These are phyloP conservation scores for Bhutanitis thaidina DNA, from an alignment of 2,888 invertebrate species.

Conservation along the genomic window DNA sequence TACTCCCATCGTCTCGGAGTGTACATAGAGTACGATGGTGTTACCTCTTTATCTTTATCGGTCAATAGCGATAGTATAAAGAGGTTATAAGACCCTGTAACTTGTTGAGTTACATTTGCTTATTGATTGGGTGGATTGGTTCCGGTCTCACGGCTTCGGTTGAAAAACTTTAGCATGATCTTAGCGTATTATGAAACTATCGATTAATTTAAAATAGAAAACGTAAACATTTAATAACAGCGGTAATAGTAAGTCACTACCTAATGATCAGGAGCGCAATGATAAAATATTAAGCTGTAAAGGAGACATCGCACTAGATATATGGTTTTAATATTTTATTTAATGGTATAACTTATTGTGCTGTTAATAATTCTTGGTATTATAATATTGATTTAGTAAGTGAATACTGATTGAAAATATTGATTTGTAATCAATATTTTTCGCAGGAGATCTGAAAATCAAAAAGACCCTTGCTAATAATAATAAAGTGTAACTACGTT, in stretches of 20 bases:
- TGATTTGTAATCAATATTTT: too few species aligned
- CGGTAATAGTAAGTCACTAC: not conserved
- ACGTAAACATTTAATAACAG: not conserved
- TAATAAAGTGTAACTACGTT: too few species aligned
- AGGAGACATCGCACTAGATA: too few species aligned
- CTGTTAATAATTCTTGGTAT: too few species aligned
- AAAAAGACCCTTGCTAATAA: too few species aligned
- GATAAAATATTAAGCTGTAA: too few species aligned
- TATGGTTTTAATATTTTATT: too few species aligned
- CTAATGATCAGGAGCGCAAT: too few species aligned
- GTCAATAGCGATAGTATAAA: slow-evolving; percentile 39
- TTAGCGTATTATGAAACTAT: slow-evolving; percentile 8
- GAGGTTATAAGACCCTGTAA: slow-evolving; percentile 19
- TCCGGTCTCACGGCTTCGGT: slow-evolving; percentile 20
- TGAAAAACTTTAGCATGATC: slow-evolving; percentile 11
- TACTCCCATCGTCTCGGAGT: not conserved
- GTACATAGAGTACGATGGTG: slow-evolving; percentile 15
- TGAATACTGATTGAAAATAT: too few species aligned
- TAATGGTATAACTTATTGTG: too few species aligned
- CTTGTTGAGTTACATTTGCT: slow-evolving; percentile 18
- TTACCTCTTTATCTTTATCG: slow-evolving; percentile 41
- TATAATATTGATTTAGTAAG: too few species aligned
- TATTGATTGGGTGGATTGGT: slow-evolving; percentile 22
- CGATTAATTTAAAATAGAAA: slow-evolving; percentile 3
- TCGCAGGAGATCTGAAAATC: too few species aligned